These are phyloP conservation scores for Dascyllus trimaculatus DNA, from an alignment of 2,113 vertebrate species.

Conservation along the genomic window DNA sequence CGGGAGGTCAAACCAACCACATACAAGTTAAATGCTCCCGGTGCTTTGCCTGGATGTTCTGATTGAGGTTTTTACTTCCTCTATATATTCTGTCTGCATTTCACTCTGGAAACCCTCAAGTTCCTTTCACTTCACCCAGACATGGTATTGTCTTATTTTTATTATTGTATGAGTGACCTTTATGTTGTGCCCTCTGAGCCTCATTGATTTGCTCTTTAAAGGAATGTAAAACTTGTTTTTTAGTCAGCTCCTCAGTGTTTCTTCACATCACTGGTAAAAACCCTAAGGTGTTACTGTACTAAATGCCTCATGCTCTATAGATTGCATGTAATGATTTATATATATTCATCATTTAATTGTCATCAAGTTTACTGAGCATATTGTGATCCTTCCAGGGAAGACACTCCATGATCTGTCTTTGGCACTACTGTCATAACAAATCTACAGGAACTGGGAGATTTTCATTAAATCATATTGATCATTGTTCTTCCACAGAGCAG, in stretches of 20 bases:
- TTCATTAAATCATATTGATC: too few species aligned
- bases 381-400: too few species aligned
- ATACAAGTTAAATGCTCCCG: too few species aligned
- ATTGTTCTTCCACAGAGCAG: too few species aligned
- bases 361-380: too few species aligned
- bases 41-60: too few species aligned
- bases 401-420: too few species aligned
- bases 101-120: not conserved
- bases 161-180: constrained; percentile 54
- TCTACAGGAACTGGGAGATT: too few species aligned
- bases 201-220: constrained; percentile 63
- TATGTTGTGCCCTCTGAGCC: constrained; percentile 24
- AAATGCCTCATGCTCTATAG: not conserved
- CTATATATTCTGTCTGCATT: too few species aligned
- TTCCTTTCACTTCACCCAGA: constrained; percentile 8
- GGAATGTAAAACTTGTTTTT: constrained; percentile 19
- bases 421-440: too few species aligned
- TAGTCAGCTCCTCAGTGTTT: not conserved
- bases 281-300: not conserved
- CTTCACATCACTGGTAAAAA: not conserved
- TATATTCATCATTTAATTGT: too few species aligned
- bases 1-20: too few species aligned
- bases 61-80: not conserved
- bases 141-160: constrained; percentile 10
- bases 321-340: not conserved